Conservation (phyloP, 2,888 invertebrate species). For the Clanis bilineata region DNA sequence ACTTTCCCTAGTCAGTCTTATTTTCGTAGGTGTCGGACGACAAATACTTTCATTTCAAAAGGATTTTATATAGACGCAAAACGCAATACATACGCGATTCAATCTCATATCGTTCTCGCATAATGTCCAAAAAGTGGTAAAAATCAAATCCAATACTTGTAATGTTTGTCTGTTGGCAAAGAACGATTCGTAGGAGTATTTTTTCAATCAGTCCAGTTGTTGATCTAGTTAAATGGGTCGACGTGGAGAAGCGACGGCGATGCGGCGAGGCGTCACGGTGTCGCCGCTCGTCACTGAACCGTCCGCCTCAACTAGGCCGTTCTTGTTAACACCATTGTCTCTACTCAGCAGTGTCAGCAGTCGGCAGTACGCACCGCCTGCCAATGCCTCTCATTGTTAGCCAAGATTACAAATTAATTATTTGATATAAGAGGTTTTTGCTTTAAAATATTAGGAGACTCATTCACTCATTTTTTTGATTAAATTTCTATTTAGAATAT, state of each 20-base stretch:
- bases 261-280: slow-evolving; percentile 53
- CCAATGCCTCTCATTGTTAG: background rate
- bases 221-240: slow-evolving; percentile 63
- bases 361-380: slow-evolving; percentile 45
- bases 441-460: background rate
- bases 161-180: background rate
- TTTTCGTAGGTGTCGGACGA: too few species aligned
- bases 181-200: background rate
- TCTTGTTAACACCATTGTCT: slow-evolving; percentile 73
- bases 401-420: too few species aligned
- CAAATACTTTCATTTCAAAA: too few species aligned
- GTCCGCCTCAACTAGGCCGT: slow-evolving; percentile 68
- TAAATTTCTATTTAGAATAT: background rate
- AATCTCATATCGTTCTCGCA: too few species aligned
- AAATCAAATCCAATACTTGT: too few species aligned
- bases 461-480: background rate
- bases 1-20: too few species aligned
- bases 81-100: too few species aligned
- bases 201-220: slow-evolving; percentile 19
- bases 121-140: too few species aligned
- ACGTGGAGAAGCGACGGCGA: slow-evolving; percentile 36
- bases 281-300: slow-evolving; percentile 44
- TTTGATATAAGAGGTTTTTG: background rate
- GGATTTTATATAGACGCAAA: too few species aligned
- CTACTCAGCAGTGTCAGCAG: too few species aligned